Percentiles rank a stretch among this genome's conserved stretches.
Conservation (phyloP, 2,888 invertebrate genomes). For the Meteorus cinctellus region DNA sequence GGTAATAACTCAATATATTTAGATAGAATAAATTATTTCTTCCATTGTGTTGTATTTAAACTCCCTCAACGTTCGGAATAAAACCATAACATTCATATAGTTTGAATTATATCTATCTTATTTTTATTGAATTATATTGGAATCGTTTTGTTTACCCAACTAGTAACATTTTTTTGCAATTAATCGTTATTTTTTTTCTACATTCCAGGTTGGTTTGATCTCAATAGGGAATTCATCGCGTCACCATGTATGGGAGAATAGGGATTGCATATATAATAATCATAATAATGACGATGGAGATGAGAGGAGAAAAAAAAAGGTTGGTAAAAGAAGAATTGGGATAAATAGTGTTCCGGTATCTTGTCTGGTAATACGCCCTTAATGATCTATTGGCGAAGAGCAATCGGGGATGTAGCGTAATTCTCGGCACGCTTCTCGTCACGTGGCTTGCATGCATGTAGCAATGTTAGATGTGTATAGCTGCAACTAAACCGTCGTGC, state of each 20-base stretch:
- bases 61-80: too few relatives aligned
- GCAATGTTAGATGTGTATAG: not conserved
- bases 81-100: too few relatives aligned
- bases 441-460: slow-evolving; percentile 56
- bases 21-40: too few relatives aligned
- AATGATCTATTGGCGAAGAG: slow-evolving; percentile 68
- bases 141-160: too few relatives aligned
- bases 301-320: slow-evolving; percentile 17
- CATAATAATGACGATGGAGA: not conserved
- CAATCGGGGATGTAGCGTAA: slow-evolving; percentile 64
- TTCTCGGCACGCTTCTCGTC: slow-evolving; percentile 69
- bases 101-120: too few relatives aligned
- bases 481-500: slow-evolving; percentile 7
- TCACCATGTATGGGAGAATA: not conserved
- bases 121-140: too few relatives aligned
- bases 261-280: not conserved
- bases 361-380: slow-evolving; percentile 70
- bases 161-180: too few relatives aligned
- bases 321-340: slow-evolving; percentile 43
- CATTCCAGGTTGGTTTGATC: not conserved
- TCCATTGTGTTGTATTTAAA: too few relatives aligned
- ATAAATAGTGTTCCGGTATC: slow-evolving; percentile 57
- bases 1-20: too few relatives aligned
- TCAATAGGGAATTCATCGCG: not conserved
- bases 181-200: too few relatives aligned